Conservation (phyloP, 2,888 invertebrate genomes). For the Diarsia mendica region DNA sequence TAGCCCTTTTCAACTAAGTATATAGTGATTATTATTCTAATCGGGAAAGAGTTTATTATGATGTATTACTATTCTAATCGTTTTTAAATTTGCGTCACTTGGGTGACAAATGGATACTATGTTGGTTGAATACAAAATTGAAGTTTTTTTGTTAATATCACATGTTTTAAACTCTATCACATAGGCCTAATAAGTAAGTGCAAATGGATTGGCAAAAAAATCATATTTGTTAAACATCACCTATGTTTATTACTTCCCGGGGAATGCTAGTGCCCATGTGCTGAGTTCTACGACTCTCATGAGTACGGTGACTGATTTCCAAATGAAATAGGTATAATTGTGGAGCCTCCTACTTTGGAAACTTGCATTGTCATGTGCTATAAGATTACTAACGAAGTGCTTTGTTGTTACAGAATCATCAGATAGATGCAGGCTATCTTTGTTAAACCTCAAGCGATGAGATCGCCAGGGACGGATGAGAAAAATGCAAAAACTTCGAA, state of each 20-base stretch:
- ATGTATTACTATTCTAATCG: constrained; percentile 37
- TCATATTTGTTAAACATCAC: not conserved
- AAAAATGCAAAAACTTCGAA: not conserved
- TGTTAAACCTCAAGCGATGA: too few species aligned
- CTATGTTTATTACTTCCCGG: not conserved
- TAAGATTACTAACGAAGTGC: too few species aligned
- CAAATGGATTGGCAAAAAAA: not conserved
- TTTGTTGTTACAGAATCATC: too few species aligned
- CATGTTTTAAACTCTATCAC: not conserved
- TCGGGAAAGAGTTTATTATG: constrained; percentile 11
- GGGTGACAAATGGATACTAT: not conserved
- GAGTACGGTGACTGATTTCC: too few species aligned
- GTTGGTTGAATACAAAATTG: constrained; percentile 37
- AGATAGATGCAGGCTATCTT: too few species aligned
- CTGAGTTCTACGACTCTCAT: too few species aligned
- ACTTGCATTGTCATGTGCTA: too few species aligned
- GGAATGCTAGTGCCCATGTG: not conserved
- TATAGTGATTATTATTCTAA: constrained; percentile 52
- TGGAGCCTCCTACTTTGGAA: too few species aligned
- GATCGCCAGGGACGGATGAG: not conserved
- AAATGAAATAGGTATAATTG: too few species aligned
- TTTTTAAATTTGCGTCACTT: constrained; percentile 28
- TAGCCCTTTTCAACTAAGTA: constrained; percentile 68
- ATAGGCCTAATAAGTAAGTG: not conserved
- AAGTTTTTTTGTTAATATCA: not conserved